These are phyloP conservation scores for Clitarchus hookeri DNA, from an alignment of 2,888 invertebrate genomes.

Conservation along the genomic window DNA sequence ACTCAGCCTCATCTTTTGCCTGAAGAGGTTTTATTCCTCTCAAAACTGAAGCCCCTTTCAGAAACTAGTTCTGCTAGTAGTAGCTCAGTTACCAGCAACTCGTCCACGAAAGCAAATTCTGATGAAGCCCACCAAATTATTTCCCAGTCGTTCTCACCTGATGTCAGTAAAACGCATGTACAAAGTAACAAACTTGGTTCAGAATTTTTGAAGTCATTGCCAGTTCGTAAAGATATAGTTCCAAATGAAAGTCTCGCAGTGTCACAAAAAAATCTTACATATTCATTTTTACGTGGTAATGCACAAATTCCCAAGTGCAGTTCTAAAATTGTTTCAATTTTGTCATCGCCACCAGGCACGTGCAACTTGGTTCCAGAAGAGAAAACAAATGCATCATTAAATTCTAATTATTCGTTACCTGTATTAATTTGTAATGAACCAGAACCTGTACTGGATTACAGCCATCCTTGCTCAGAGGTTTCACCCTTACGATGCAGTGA, in stretches of 20 bases:
- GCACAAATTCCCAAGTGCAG: neutral
- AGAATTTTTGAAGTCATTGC: neutral
- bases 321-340: neutral
- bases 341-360: neutral
- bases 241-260: neutral
- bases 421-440: neutral
- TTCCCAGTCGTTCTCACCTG: neutral
- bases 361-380: neutral
- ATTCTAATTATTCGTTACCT: neutral
- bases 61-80: slow-evolving; percentile 44
- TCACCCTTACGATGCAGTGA: neutral
- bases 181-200: no score
- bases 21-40: slow-evolving; percentile 55
- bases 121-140: neutral
- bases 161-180: neutral
- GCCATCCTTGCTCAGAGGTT: neutral
- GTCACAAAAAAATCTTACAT: neutral
- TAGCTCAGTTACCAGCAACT: neutral
- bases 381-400: neutral
- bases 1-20: slow-evolving; percentile 58
- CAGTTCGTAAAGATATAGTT: neutral
- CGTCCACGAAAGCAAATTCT: neutral
- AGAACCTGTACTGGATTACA: neutral
- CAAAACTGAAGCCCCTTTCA: slow-evolving; percentile 52
- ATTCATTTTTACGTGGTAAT: neutral